Conservation (phyloP, 2,113 vertebrate genomes). For the Tragulus kanchil region DNA sequence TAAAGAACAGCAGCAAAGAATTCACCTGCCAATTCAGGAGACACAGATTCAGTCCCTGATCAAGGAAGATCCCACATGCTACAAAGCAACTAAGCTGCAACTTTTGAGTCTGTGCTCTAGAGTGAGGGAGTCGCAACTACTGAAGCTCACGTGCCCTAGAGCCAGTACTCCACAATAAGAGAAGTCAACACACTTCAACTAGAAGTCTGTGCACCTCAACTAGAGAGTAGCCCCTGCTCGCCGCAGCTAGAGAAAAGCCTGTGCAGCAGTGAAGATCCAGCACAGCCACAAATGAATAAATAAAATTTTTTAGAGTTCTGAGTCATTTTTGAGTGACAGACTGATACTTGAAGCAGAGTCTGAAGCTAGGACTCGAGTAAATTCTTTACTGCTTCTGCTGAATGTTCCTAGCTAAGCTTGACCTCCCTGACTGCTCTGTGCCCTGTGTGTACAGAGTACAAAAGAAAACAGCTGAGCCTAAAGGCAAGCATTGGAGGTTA, state of each 20-base stretch:
- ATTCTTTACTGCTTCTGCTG: constrained; percentile 16
- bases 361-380: constrained; percentile 11
- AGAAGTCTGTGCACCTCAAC: not conserved
- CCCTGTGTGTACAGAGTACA: not conserved
- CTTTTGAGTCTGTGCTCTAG: not conserved
- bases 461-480: constrained; percentile 1
- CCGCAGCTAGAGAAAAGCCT: not conserved
- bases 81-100: not conserved
- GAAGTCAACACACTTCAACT: not conserved
- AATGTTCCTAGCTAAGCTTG: constrained; percentile 11
- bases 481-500: constrained; percentile 12
- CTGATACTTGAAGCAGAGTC: not conserved
- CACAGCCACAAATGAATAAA: not conserved
- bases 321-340: constrained; percentile 21
- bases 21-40: not conserved
- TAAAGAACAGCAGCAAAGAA: not conserved
- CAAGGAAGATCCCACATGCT: not conserved
- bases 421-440: not conserved
- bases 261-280: not conserved
- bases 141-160: not conserved
- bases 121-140: not conserved
- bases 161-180: not conserved
- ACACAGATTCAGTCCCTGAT: not conserved
- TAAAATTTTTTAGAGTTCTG: not conserved
- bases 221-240: not conserved